Conservation (phyloP, 1,140 invertebrate species). For the Planococcus citri region DNA sequence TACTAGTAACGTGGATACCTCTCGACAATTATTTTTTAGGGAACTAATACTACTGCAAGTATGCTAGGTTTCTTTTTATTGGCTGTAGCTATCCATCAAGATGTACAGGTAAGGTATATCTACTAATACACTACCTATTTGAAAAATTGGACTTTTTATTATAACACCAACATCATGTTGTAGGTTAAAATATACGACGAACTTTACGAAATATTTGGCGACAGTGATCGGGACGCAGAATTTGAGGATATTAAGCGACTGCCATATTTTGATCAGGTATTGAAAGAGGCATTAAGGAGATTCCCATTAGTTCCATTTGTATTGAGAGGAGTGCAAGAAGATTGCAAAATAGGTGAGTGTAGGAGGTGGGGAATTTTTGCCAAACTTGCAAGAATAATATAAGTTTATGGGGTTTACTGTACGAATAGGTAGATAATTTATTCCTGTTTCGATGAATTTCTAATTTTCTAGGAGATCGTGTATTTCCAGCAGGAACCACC, state of each 20-base stretch:
- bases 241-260: constrained; percentile 39
- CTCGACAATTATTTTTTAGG: constrained; percentile 38
- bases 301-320: constrained; percentile 47
- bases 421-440: too few relatives aligned
- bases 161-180: constrained; percentile 3
- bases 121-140: not conserved
- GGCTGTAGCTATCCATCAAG: constrained; percentile 43
- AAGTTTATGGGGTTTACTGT: too few relatives aligned
- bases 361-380: too few relatives aligned
- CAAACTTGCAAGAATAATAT: too few relatives aligned
- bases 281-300: constrained; percentile 25
- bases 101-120: constrained; percentile 37
- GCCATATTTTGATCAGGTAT: constrained; percentile 25
- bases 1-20: too few relatives aligned
- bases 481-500: constrained; percentile 35
- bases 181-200: constrained; percentile 36
- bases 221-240: constrained; percentile 34
- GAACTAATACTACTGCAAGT: constrained; percentile 51
- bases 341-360: constrained; percentile 34
- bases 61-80: constrained; percentile 36
- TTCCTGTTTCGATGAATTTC: too few relatives aligned
- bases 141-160: not conserved
- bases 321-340: constrained; percentile 40
- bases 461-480: constrained; percentile 19
- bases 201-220: constrained; percentile 39